Conservation (phyloP, 2,113 vertebrate genomes). For the Myxocyprinus asiaticus region DNA sequence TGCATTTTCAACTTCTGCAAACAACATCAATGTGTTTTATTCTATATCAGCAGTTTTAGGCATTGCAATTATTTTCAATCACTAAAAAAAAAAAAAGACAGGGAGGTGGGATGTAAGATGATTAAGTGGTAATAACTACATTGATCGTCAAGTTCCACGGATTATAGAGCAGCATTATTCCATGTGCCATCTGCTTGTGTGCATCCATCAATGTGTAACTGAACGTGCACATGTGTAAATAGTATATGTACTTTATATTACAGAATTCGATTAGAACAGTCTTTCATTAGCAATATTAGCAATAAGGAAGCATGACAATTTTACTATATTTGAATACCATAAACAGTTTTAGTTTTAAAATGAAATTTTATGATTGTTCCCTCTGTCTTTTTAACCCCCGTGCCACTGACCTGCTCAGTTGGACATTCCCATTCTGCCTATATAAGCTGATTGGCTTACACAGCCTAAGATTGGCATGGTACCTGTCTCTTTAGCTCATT, state of each 20-base stretch:
- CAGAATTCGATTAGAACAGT: not conserved
- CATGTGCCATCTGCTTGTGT: slow-evolving; percentile 7
- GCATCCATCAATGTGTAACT: not conserved
- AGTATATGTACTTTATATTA: not conserved
- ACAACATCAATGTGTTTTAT: not conserved
- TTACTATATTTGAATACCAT: no score
- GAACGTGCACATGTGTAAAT: not conserved
- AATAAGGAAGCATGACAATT: no score
- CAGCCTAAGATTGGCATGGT: slow-evolving; percentile 54
- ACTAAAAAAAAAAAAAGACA: not conserved
- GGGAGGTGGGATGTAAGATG: slow-evolving; percentile 5
- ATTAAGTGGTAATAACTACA: slow-evolving; percentile 10
- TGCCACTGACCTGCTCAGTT: not conserved
- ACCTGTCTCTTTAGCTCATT: slow-evolving; percentile 65
- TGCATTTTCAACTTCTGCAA: no score
- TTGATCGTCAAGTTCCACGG: slow-evolving; percentile 14
- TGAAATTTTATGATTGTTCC: not conserved
- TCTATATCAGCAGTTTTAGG: not conserved
- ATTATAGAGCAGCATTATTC: slow-evolving; percentile 25
- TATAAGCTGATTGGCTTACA: slow-evolving; percentile 71
- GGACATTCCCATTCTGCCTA: slow-evolving; percentile 49
- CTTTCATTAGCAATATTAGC: no score
- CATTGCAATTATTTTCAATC: not conserved
- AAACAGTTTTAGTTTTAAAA: no score
- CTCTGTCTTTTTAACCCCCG: not conserved